Evolutionary conservation across 2,797 vertebrate species (phyloP).

Genomic region (Triplophysa bombifrons): DNA sequence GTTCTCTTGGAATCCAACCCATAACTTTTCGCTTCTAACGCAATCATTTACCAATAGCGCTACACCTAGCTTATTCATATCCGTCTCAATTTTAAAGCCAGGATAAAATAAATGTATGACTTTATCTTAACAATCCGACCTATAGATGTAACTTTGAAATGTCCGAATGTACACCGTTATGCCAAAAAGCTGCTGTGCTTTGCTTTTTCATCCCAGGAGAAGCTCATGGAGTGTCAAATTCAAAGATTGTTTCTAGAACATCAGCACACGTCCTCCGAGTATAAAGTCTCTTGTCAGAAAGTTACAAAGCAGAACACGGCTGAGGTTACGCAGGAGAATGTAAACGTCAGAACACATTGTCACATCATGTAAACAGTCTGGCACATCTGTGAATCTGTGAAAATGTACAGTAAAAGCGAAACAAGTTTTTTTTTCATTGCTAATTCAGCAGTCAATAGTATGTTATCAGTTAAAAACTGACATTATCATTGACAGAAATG

Average conservation of each 20-base stretch:
- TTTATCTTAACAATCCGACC: too few relatives aligned
- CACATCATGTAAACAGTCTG: conserved; percentile 23
- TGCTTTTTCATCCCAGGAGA: not conserved
- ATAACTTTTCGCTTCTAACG: too few relatives aligned
- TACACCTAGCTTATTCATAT: too few relatives aligned
- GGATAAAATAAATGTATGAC: too few relatives aligned
- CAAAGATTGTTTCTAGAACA: conserved; percentile 8
- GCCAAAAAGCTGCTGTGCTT: not conserved
- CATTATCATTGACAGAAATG: too few relatives aligned
- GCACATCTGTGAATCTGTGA: conserved; percentile 7
- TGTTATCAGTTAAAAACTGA: too few relatives aligned
- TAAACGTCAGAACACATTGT: conserved; percentile 30
- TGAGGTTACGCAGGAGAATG: conserved; percentile 31
- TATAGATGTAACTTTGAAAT: too few relatives aligned
- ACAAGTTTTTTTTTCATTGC: not conserved
- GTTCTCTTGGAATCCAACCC: too few relatives aligned
- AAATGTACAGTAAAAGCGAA: not conserved
- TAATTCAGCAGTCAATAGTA: not conserved
- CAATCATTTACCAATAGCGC: too few relatives aligned
- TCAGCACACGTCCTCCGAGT: conserved; percentile 21
- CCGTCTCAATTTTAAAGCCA: too few relatives aligned
- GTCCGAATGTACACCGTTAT: too few relatives aligned
- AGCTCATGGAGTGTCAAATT: not conserved
- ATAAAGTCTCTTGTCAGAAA: conserved; percentile 25
- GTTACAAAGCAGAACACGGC: conserved; percentile 27